Percentiles rank a stretch among this genome's conserved stretches.
These are phyloP conservation scores for Galbula dea DNA, from an alignment of 2,113 vertebrate species.

Conservation along the genomic window DNA sequence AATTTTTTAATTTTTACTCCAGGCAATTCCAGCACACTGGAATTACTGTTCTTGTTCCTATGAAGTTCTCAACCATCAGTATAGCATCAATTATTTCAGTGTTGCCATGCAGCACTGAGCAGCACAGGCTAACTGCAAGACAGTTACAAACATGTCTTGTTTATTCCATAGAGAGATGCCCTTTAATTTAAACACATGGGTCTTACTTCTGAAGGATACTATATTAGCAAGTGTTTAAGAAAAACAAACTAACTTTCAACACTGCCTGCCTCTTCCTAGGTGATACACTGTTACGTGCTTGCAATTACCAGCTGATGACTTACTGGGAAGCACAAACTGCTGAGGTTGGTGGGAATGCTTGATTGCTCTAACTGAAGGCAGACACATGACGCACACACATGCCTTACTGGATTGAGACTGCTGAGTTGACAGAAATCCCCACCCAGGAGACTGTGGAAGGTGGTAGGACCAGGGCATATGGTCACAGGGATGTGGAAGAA, in stretches of 20 bases:
- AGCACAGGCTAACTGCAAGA: not conserved
- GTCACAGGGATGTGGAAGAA: not conserved
- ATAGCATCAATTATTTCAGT: not conserved
- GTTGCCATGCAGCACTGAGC: not conserved
- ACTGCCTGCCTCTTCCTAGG: not conserved
- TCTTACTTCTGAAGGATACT: not conserved
- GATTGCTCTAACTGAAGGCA: not conserved
- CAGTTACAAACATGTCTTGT: not conserved
- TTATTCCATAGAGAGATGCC: not conserved
- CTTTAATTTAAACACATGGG: not conserved
- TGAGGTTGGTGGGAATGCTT: not conserved
- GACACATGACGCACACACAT: accelerated
- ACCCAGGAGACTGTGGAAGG: not conserved
- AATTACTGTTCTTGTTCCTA: not conserved
- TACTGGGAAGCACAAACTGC: not conserved
- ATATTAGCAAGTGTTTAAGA: not conserved
- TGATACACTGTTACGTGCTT: not conserved
- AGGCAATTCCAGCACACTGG: not conserved
- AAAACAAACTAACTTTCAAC: not conserved
- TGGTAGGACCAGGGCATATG: accelerated
- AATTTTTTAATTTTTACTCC: not conserved
- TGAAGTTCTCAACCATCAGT: not conserved
- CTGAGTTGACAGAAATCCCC: not conserved
- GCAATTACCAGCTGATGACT: not conserved
- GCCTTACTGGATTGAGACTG: not conserved